Base-by-base conservation (phyloP, 2,888 invertebrate genomes). In the Hypercompe scribonia region DNA sequence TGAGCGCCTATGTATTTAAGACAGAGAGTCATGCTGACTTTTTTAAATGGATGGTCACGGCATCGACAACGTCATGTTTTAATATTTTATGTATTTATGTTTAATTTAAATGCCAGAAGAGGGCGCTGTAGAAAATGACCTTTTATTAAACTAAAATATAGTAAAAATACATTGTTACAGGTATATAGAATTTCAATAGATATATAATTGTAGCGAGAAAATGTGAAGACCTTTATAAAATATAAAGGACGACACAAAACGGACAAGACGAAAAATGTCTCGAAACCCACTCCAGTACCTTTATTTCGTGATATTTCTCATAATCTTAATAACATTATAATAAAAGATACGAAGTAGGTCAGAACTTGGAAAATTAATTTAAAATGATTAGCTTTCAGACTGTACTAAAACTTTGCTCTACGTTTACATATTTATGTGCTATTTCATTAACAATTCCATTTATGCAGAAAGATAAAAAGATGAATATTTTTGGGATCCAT, bases 281-380 rank as follows among this genome's bases (percentile, higher is more conserved):
- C 46, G 15, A 42, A 36, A 66, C 58, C 28, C 33, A 72, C 34
- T 39, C 33, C 10, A 65, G 54, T 68, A 28, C 54, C 65, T 70
- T 73, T 70, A 63, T 70, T 46, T 46, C 24, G 5, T 46, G 50
- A 73, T 73, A 63, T 67, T 73, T 73, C 70, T 66, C 34, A 66
- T 70, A 65, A 73, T 78, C 71, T 69, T 78, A 81, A 78, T 76
- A 72, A 78, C 83, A 71, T 80, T 83, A 71, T 70, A 72, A 79
- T 78, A 75, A 79, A 68, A 78, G 82, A 76, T 78, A 81, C 76
- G 71, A 82, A 82, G 79, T 78, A 72, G 71, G 72, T 71, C 68
- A 18, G 66, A 78, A 83, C 74, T 83, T 81, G 65, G 58, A 46
- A 69, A 83, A 78, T 81, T 83, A 83, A 81, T 82, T 82, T 79